Evolutionary conservation across 1,140 invertebrate genomes (phyloP), one percentile per base, ranked within the genome.

Genomic region (Orchesella cincta): DNA sequence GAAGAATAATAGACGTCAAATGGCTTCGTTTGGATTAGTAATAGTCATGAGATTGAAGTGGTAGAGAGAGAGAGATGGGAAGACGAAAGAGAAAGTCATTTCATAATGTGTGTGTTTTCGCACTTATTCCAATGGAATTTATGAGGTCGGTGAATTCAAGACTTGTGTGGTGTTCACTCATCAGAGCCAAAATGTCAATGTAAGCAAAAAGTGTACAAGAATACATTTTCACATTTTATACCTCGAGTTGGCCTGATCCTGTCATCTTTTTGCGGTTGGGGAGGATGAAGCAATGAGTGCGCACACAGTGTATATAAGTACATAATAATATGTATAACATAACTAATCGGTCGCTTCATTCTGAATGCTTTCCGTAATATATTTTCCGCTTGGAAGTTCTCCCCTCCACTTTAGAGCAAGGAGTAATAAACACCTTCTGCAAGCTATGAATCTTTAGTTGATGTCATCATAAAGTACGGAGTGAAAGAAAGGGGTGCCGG

Each of bases 101-200:
- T 5, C 39, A 46, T 18, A 46, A 46, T 8, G 5, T 8, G 5
- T 8, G 5, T 46, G 39, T 46, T 46, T 46, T 18, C 39, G 39
- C 39, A 5, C 39, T 8, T 46, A 5, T 46, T 18, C 39, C 39
- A 18, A 46, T 57, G 52, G 52, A 57, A 57, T 57, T 57, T 57
- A 57, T 57, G 52, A 57, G 52, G 52, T 57, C 52, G 23, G 52
- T 57, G 52, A 57, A 57, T 57, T 57, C 52, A 46, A 46, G 18
- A 46, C 39, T 5, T 18, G 18, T 8, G 39, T 46, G 39, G 39
- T 46, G 39, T 46, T 46, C 39, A 46, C 39, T 18, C 39, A 46
- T 46, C 39, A 46, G 5, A n/a, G n/a, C n/a, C n/a, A n/a, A n/a
- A n/a, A n/a, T n/a, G n/a, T n/a, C n/a, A n/a, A n/a, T n/a, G n/a